Evolutionary conservation across 2,113 vertebrate genomes (phyloP), one percentile per base, ranked within the genome.

Genomic region (Dryoscopus gambensis): DNA sequence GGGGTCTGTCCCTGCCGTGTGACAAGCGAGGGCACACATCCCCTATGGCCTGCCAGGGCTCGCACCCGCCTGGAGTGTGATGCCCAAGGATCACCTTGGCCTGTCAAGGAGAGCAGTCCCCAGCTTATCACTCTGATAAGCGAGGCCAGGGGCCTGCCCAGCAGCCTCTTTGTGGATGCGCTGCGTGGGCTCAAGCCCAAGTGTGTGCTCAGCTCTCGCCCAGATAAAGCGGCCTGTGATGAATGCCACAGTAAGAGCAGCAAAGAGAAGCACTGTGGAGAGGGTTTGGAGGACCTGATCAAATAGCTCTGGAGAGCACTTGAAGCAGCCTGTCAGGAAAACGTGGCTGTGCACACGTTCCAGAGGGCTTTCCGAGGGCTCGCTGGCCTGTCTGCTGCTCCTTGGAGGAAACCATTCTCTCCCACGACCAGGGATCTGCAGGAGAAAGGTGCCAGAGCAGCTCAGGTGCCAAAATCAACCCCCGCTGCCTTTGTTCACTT

Each of bases 341-440:
- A 87, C 6, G 52, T 3, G 1, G 69, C 28, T 16, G 6, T 42
- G 79, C 49, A 4, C 22, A 55, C 21, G 31, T 33, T 83, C 40
- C 76, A 28, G 28, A 8, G 30, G 22, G 27, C 12, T 35, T 22
- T 75, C 75, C 27, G 31, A 73, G 75, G 69, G 76, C 69, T 85
- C 49, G 0, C 50, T 21, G 78, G 49, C 20, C 64, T 31, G 14
- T 5, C 69, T 68, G 25, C 25, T 28, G 18, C 46, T 87, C 60
- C 56, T 20, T 5, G 56, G 10, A 80, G 79, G 53, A 62, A 86
- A 20, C 62, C 35, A 0, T 8, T 44, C 74, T 55, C 71, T 75
- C 74, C 70, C 70, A 63, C 1, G 0, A 2, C 0, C 0, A 55
- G 59, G 0, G 1, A 27, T 76, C 46, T 33, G 55, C 80, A 42